Base-by-base conservation (phyloP, 2,888 invertebrate genomes). In the Ptychoptera contaminata region DNA sequence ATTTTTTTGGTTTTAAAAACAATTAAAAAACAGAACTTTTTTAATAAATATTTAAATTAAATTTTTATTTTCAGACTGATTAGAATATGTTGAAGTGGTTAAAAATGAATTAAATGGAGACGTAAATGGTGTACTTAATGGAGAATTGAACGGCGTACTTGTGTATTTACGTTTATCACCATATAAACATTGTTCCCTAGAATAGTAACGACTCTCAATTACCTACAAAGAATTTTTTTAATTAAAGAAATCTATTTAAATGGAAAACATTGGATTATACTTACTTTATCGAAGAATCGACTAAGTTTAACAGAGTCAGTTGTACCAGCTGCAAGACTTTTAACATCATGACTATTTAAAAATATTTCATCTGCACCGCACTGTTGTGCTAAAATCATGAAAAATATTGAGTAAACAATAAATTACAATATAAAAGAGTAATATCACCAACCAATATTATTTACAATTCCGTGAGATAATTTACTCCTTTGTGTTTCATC, bases 361-460 rank as follows among this genome's bases (percentile, higher is more conserved):
- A 83, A 79, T 58, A 96, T 86, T 71, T 94, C 93, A 63, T 94
- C 94, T 1, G 90, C 87, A 0, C 88, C 86, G 62, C 90, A 91
- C 62, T 92, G 88, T 56, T 85, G 86, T 2, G 93, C 91, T 58
- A 85, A 14, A 45, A 47, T 10, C 9, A 43, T 45, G 47, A 16
- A 5, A 9, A 41, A n/a, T 42, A 23, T 35, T n/a, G 35, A 32
- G 29, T n/a, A 38, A 38, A 10, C 16, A 11, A 14, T 16, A 38
- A n/a, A 38, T 6, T 38, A 38, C 11, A 8, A 37, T 30, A 31
- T 39, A 23, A 16, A 11, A 16, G 7, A 23, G 8, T 15, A 51
- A 62, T n/a, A n/a, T n/a, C n/a, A 62, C 40, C 63, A 59, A 37
- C 63, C 63, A 5, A 56, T 54, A 46, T 59, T 65, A 42, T 62